Evolutionary conservation across 2,797 vertebrate species (phyloP).

Genomic region (Jordanella pulchra): DNA sequence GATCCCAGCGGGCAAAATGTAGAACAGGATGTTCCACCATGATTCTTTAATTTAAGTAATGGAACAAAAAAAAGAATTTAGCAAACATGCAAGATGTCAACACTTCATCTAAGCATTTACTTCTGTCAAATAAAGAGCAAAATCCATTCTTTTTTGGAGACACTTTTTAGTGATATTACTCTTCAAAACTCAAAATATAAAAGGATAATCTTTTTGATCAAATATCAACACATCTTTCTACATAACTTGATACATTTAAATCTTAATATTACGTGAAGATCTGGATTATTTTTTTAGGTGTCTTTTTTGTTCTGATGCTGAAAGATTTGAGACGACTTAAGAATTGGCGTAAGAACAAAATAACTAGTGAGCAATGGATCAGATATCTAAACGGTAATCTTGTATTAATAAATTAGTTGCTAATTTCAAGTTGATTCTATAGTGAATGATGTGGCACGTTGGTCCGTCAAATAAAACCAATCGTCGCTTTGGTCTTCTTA

Average conservation of each 20-base stretch:
- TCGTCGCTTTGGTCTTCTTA: conserved; percentile 3
- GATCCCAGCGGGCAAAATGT: background rate
- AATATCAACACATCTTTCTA: too few species aligned
- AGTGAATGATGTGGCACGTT: too few species aligned
- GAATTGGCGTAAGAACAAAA: background rate
- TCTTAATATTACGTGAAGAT: too few species aligned
- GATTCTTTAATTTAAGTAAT: conserved; percentile 5
- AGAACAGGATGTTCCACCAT: background rate
- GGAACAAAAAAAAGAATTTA: background rate
- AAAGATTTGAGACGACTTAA: background rate
- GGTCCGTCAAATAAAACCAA: background rate
- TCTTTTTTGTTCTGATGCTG: background rate
- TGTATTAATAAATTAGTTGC: background rate
- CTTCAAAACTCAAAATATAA: too few species aligned
- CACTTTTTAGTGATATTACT: too few species aligned
- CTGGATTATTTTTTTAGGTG: too few species aligned
- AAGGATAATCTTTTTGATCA: too few species aligned
- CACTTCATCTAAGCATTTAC: background rate
- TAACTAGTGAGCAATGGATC: background rate
- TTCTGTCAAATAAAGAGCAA: background rate
- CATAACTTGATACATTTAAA: too few species aligned
- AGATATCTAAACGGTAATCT: too few species aligned
- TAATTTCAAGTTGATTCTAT: background rate
- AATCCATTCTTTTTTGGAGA: background rate
- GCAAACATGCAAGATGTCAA: background rate